Evolutionary conservation across 1,140 invertebrate genomes (phyloP).

Genomic region (Bombus confusus): DNA sequence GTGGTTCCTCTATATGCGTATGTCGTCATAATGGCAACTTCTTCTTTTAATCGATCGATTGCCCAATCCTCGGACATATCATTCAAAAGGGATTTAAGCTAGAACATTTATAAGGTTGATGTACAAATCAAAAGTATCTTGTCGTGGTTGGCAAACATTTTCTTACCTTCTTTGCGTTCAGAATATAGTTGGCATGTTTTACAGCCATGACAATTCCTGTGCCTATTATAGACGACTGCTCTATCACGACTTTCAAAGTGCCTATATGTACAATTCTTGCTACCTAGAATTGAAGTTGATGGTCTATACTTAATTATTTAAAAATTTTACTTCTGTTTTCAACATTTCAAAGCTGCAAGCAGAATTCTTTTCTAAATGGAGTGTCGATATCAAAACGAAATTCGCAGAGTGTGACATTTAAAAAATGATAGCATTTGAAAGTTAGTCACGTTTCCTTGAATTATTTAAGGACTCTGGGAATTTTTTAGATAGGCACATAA

Average conservation of each 20-base stretch:
- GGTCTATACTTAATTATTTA: no score
- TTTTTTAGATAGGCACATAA: no score
- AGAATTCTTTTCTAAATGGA: no score
- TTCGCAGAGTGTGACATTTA: no score
- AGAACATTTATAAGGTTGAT: no score
- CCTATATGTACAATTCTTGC: background rate
- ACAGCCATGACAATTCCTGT: background rate
- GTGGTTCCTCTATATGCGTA: background rate
- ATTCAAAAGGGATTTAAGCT: background rate
- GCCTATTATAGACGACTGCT: background rate
- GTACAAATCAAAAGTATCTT: background rate
- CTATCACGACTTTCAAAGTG: background rate
- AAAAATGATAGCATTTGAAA: no score
- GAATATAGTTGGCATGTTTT: background rate
- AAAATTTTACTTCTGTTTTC: background rate
- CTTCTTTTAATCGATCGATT: background rate
- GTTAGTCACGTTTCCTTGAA: no score
- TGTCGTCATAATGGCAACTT: background rate
- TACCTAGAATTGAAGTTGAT: background rate
- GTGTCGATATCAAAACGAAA: no score
- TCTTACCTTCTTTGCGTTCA: background rate
- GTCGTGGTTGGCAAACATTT: background rate
- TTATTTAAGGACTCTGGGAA: no score
- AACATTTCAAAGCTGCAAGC: no score
- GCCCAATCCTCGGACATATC: background rate